Evolutionary conservation across 1,140 invertebrate species (phyloP), one percentile per base, ranked within the genome.

Genomic region (Drosophila tristis): DNA sequence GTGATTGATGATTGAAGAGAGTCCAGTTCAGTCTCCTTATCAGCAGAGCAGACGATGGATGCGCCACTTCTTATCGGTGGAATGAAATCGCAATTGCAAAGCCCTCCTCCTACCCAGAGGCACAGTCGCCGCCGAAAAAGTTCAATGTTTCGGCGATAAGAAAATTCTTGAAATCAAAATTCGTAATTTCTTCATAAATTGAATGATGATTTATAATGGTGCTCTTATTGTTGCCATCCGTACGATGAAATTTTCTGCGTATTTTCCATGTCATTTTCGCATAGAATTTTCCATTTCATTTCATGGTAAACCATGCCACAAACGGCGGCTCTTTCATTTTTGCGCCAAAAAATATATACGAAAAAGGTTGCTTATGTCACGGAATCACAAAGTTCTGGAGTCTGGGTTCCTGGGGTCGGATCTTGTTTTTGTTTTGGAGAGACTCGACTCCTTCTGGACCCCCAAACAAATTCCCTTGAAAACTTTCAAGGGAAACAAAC

Each of bases 261-360:
- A 82, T 91, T 91, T 91, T 91, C 90, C 90, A 91, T 89, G 90
- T 89, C 90, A 91, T 91, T 85, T 85, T 89, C 77, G 72, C 79
- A 82, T 39, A 4, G 35, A 39, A 82, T 90, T 91, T 91, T 91
- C 90, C 90, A 91, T 82, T 86, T 89, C 90, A 90, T 91, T 85
- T 85, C 79, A 82, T 53, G 48, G 62, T 49, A 31, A 55, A 57
- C 56, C 63, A 70, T 64, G 57, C 60, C 31, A 47, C 64, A 70
- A 53, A 70, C 51, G 59, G 64, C 59, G 67, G 35, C 60, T 71
- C 51, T 45, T 63, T 57, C 74, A 80, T 87, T 87, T 39, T 86
- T 74, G 81, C 82, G 81, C 81, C 82, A 87, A 86, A 78, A 86
- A 25, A 8, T 65, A 74, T 63, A 60, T 66, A 73, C 74, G 60